A percentile compares a stretch with the other conserved stretches of the same genome.
Evolutionary conservation across 35 echinoderm and acorn worm genomes (phyloP).

Genomic region (Apostichopus californicus): DNA sequence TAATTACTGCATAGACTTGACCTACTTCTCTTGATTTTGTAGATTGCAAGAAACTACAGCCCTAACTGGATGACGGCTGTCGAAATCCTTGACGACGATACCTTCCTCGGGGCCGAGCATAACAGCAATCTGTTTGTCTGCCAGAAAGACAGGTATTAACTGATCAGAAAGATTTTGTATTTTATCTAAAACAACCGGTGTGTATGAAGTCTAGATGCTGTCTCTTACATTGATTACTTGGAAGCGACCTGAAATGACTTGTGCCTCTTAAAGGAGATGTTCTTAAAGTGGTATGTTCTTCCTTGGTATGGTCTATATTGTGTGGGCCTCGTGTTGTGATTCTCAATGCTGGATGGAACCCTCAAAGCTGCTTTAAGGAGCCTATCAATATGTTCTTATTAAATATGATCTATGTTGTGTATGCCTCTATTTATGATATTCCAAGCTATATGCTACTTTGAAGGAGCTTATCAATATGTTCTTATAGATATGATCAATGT

Average conservation of each 20-base stretch:
- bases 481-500: too few relatives aligned
- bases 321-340: neutral
- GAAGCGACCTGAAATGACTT: neutral
- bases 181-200: too few relatives aligned
- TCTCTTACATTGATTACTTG: too few relatives aligned
- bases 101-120: conserved; percentile 93
- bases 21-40: neutral
- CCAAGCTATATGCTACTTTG: too few relatives aligned
- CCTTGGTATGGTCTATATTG: neutral
- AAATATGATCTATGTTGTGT: too few relatives aligned
- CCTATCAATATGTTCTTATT: too few relatives aligned
- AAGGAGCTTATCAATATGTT: too few relatives aligned
- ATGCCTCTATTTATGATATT: too few relatives aligned
- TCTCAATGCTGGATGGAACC: neutral
- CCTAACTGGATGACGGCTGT: conserved; percentile 99
- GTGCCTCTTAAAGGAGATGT: neutral
- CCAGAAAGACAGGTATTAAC: conserved; percentile 94
- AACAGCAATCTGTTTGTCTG: conserved; percentile 92
- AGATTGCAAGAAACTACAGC: conserved; percentile 97
- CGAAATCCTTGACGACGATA: conserved; percentile 92
- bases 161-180: too few relatives aligned
- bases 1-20: too few relatives aligned
- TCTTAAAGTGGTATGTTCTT: neutral
- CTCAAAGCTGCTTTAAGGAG: too few relatives aligned
- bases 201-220: too few relatives aligned